A percentile compares a stretch with the other conserved stretches of the same genome.
phyloP scores from a whole-genome alignment of 2,797 vertebrate genomes.

The Triplophysa bombifrons region DNA sequence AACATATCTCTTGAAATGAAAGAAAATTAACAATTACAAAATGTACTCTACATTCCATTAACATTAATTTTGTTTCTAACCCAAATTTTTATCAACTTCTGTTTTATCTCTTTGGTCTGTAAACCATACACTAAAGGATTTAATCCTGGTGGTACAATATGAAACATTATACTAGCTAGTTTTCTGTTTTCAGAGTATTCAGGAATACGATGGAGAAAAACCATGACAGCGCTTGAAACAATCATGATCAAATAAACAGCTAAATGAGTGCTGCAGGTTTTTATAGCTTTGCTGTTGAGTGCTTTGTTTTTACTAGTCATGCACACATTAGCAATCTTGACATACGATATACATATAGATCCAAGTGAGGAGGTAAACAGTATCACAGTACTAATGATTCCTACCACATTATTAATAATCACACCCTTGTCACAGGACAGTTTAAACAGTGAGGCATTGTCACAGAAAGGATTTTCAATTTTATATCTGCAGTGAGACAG shows the following conservation, averaged over 20 bases:
- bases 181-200: constrained; percentile 51
- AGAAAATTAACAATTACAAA: too few relatives aligned
- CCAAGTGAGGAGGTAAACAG: constrained; percentile 62
- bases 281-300: constrained; percentile 47
- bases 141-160: constrained; percentile 50
- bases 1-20: too few relatives aligned
- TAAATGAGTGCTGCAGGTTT: constrained; percentile 50
- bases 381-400: constrained; percentile 67
- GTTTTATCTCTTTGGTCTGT: constrained; percentile 57
- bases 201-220: constrained; percentile 59
- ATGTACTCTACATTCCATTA: too few relatives aligned
- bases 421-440: constrained; percentile 77
- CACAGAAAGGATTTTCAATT: constrained; percentile 74
- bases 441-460: constrained; percentile 81
- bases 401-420: constrained; percentile 74
- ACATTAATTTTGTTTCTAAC: constrained; percentile 12
- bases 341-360: constrained; percentile 56
- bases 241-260: constrained; percentile 44
- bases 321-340: constrained; percentile 30
- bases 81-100: constrained; percentile 43
- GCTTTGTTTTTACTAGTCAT: constrained; percentile 45
- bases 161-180: constrained; percentile 52
- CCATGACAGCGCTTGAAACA: neutral
- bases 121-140: constrained; percentile 63
- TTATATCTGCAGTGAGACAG: constrained; percentile 71